Conservation (phyloP, 2,888 invertebrate species). For the Drosophila gaucha region DNA sequence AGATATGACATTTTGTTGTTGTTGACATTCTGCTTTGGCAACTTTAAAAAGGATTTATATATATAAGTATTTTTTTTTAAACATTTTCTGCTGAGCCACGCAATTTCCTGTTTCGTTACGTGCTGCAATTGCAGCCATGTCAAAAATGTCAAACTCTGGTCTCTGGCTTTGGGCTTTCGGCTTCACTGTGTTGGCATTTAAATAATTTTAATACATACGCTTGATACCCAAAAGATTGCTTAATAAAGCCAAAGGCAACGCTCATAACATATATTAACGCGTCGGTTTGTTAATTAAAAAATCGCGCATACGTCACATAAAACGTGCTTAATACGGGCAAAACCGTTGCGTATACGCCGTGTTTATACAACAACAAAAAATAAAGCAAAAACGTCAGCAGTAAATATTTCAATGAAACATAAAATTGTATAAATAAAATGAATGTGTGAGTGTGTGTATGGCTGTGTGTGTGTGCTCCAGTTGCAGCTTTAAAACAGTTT, state of each 20-base stretch:
- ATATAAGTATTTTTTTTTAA: slow-evolving; percentile 7
- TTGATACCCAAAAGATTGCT: slow-evolving; percentile 15
- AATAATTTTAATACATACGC: slow-evolving; percentile 43
- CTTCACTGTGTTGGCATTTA: slow-evolving; percentile 20
- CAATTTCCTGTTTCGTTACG: slow-evolving; percentile 66
- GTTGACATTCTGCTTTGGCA: slow-evolving; percentile 4
- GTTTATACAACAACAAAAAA: slow-evolving; percentile 31
- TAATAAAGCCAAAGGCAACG: slow-evolving; percentile 41
- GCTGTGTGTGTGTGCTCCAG: not conserved
- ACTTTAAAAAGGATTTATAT: slow-evolving; percentile 37
- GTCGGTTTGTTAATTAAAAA: slow-evolving; percentile 44
- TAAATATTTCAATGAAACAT: slow-evolving; percentile 51
- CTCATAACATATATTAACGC: slow-evolving; percentile 31
- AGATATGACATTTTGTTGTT: slow-evolving; percentile 39
- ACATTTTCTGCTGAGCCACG: slow-evolving; percentile 47
- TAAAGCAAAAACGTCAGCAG: slow-evolving; percentile 36
- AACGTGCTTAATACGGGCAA: slow-evolving; percentile 36
- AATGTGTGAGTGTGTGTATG: not conserved
- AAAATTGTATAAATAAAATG: slow-evolving; percentile 16
- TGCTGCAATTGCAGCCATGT: slow-evolving; percentile 73
- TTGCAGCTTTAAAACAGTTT: not conserved
- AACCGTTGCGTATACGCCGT: slow-evolving; percentile 40
- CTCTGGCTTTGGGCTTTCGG: slow-evolving; percentile 22
- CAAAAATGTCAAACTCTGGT: slow-evolving; percentile 56
- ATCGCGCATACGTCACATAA: slow-evolving; percentile 36